phyloP scores from a whole-genome alignment of 2,797 vertebrate genomes.

The Iguana delicatissima region DNA sequence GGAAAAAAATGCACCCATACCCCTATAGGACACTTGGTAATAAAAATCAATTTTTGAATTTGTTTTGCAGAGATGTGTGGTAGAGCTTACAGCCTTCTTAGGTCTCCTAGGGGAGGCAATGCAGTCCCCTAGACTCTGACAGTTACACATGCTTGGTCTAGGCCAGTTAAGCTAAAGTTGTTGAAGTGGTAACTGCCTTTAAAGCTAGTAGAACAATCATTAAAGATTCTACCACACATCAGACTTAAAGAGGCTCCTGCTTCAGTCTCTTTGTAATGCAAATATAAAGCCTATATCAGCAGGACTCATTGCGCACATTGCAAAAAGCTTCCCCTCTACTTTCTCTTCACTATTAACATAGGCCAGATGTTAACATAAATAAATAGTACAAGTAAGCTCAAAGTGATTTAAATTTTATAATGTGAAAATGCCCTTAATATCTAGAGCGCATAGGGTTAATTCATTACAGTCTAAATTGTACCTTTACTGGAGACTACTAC shows the following conservation, averaged over 20 bases:
- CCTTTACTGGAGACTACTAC: not conserved
- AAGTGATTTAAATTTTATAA: not conserved
- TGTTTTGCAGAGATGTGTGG: too few relatives aligned
- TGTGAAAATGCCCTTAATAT: not conserved
- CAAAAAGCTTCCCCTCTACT: not conserved
- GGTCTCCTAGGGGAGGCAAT: too few relatives aligned
- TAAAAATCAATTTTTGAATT: too few relatives aligned
- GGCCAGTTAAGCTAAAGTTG: not conserved
- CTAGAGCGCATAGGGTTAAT: not conserved
- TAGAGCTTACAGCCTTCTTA: too few relatives aligned
- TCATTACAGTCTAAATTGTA: not conserved
- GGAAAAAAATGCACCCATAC: too few relatives aligned
- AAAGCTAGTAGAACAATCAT: not conserved
- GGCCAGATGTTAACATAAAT: conserved; percentile 5
- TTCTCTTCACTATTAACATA: not conserved
- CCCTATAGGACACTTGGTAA: too few relatives aligned
- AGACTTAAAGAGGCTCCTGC: not conserved
- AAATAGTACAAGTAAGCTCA: not conserved
- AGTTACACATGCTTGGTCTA: too few relatives aligned
- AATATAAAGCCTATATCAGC: not conserved
- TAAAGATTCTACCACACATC: not conserved
- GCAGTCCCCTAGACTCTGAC: too few relatives aligned
- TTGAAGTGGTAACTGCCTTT: conserved; percentile 42
- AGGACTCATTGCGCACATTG: not conserved
- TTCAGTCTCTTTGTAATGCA: not conserved